Conservation (phyloP, 2,888 invertebrate genomes). For the Phortica okadai region DNA sequence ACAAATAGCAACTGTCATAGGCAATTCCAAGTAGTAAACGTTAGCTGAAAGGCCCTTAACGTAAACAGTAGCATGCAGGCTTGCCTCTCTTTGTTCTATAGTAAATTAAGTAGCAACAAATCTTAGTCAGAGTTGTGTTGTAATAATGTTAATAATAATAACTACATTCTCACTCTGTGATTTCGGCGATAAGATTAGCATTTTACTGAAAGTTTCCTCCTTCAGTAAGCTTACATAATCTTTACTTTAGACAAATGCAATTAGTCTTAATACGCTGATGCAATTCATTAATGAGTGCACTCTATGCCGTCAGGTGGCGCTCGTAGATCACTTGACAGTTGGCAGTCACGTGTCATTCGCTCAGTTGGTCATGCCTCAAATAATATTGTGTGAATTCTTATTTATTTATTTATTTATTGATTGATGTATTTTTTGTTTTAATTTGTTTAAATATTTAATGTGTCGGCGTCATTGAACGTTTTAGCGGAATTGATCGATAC, state of each 20-base stretch:
- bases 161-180: too few species aligned
- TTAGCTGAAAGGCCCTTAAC: background rate
- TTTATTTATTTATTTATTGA: too few species aligned
- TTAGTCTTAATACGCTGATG: background rate
- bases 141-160: too few species aligned
- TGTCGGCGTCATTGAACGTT: background rate
- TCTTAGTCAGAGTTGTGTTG: too few species aligned
- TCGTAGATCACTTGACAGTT: too few species aligned
- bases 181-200: background rate
- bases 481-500: background rate
- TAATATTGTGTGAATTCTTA: background rate
- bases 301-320: background rate
- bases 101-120: too few species aligned
- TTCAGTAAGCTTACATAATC: background rate
- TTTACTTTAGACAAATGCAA: background rate
- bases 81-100: background rate
- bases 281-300: background rate
- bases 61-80: background rate
- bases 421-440: too few species aligned
- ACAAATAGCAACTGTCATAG: background rate
- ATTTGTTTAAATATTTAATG: background rate
- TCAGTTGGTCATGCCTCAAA: background rate
- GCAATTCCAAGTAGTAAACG: background rate
- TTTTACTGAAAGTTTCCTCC: background rate
- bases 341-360: background rate